Percentiles rank a stretch among this genome's conserved stretches.
These are phyloP conservation scores for Sinosuthora webbiana DNA, from an alignment of 2,113 vertebrate genomes.

Conservation along the genomic window DNA sequence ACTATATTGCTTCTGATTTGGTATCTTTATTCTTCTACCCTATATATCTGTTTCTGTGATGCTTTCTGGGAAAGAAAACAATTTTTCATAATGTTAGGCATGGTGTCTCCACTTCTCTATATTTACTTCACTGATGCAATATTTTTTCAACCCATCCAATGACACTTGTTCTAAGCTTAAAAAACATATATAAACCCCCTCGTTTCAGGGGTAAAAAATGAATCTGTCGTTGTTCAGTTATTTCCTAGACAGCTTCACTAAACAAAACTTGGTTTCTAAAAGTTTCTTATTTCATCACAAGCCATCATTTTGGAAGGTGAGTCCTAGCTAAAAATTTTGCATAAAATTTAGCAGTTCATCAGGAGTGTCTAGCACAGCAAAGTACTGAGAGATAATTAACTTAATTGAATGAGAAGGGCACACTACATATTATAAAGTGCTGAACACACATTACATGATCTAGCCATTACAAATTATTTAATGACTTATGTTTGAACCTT, in stretches of 20 bases:
- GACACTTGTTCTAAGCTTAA: neutral
- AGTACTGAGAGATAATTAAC: neutral
- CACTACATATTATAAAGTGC: neutral
- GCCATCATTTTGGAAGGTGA: constrained; percentile 52
- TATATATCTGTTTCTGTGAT: neutral
- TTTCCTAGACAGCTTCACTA: neutral
- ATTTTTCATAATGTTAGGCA: neutral
- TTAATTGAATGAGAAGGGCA: neutral
- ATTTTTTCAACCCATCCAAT: neutral
- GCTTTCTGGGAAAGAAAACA: constrained; percentile 13
- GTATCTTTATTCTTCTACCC: constrained; percentile 4
- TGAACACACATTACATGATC: neutral
- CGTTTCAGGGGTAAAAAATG: neutral
- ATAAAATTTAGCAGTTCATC: constrained; percentile 61
- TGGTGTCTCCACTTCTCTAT: neutral
- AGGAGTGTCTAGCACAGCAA: neutral
- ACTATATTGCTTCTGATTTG: neutral
- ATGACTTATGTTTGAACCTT: constrained; percentile 59
- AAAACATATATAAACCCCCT: neutral
- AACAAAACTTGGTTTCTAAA: neutral
- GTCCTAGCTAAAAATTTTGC: constrained; percentile 48
- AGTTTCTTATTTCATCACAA: constrained; percentile 56
- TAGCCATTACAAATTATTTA: constrained; percentile 43
- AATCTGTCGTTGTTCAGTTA: neutral
- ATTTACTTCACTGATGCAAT: constrained; percentile 11